Evolutionary conservation across 2,113 vertebrate genomes (phyloP).

Genomic region (human): DNA sequence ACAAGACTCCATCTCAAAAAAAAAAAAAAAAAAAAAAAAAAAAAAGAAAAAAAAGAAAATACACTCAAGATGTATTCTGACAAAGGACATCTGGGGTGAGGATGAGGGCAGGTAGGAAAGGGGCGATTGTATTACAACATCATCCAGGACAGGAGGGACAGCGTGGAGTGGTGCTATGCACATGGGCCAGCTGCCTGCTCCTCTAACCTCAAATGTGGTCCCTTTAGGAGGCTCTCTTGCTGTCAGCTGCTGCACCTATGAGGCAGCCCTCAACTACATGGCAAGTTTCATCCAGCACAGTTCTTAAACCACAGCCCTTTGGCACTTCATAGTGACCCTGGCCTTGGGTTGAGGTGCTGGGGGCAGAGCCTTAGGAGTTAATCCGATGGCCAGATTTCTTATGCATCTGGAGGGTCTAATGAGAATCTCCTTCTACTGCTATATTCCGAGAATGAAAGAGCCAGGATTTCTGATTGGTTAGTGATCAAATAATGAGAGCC

Average conservation of each 20-base stretch:
- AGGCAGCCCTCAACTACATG: background rate
- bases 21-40: no score
- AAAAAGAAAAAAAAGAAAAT: background rate
- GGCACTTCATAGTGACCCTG: background rate
- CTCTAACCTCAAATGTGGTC: background rate
- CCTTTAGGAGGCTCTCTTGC: background rate
- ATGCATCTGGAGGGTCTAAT: background rate
- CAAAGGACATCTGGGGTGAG: background rate
- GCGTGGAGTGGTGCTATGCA: background rate
- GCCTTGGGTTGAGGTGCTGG: background rate
- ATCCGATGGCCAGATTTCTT: background rate
- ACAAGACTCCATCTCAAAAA: no score
- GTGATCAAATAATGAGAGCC: background rate
- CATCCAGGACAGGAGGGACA: background rate
- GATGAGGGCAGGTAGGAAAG: background rate
- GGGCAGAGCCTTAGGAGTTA: background rate
- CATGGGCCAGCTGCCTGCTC: background rate
- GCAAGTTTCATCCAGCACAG: accelerated
- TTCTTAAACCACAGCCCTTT: background rate
- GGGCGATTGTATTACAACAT: background rate
- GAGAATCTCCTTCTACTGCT: background rate
- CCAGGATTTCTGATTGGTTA: background rate
- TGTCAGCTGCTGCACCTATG: background rate
- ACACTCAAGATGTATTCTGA: background rate
- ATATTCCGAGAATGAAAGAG: background rate